phyloP scores from a whole-genome alignment of 2,888 invertebrate genomes.

The Xylota sylvarum region DNA sequence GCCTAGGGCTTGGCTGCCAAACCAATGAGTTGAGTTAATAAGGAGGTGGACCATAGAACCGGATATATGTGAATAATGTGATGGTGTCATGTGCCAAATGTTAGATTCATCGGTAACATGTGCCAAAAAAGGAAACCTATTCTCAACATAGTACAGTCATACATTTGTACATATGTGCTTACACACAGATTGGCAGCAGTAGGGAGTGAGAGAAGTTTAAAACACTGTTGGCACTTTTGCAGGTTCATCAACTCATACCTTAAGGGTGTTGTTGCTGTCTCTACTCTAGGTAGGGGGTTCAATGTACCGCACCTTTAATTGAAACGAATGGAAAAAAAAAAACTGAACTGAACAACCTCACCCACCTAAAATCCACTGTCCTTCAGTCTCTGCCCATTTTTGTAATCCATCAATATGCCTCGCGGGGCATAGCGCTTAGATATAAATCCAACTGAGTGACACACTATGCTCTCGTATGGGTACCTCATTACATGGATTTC shows the following conservation, averaged over 20 bases:
- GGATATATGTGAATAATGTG: slow-evolving; percentile 66
- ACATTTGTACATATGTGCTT: background rate
- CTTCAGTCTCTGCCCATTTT: slow-evolving; percentile 27
- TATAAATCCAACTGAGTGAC: slow-evolving; percentile 31
- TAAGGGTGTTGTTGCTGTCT: slow-evolving; percentile 14
- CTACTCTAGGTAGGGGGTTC: slow-evolving; percentile 18
- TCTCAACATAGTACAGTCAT: background rate
- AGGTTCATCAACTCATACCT: slow-evolving; percentile 20
- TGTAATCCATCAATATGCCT: slow-evolving; percentile 64
- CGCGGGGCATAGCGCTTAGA: slow-evolving; percentile 2
- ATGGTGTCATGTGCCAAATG: slow-evolving; percentile 66
- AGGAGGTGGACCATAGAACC: slow-evolving; percentile 38
- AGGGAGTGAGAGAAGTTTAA: background rate
- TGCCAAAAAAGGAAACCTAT: slow-evolving; percentile 51
- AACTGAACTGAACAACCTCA: slow-evolving; percentile 7
- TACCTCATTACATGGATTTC: slow-evolving; percentile 50
- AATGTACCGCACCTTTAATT: slow-evolving; percentile 22
- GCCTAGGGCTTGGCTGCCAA: slow-evolving; percentile 62
- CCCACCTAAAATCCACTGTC: slow-evolving; percentile 23
- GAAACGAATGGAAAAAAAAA: background rate
- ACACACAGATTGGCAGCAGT: background rate
- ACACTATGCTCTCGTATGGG: slow-evolving; percentile 21
- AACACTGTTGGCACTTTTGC: slow-evolving; percentile 1
- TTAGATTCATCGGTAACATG: slow-evolving; percentile 64
- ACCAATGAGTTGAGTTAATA: slow-evolving; percentile 62